phyloP scores from a whole-genome alignment of 2,797 vertebrate species.

The Lacerta bilineata region DNA sequence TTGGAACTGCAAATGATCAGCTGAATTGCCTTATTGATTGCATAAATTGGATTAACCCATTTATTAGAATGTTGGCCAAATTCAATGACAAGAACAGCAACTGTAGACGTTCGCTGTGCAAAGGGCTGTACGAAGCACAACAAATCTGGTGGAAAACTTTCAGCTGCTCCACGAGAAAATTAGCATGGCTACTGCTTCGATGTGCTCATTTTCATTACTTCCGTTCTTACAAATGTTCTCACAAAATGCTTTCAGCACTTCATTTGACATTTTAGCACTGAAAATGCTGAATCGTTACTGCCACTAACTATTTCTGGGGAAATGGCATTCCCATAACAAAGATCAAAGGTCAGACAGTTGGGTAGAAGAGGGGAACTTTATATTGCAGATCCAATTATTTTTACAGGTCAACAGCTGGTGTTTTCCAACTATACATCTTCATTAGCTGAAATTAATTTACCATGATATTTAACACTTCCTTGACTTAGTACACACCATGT shows the following conservation, averaged over 20 bases:
- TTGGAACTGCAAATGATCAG: neutral
- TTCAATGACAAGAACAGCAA: neutral
- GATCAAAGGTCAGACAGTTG: neutral
- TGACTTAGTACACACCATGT: neutral
- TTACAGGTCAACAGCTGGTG: conserved; percentile 7
- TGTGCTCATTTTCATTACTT: neutral
- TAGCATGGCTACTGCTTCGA: neutral
- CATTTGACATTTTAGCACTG: conserved; percentile 30
- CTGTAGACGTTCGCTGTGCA: neutral
- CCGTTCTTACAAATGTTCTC: conserved; percentile 1
- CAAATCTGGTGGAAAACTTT: neutral
- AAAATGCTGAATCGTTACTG: conserved; percentile 22
- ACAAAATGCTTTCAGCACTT: neutral
- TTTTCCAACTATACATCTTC: conserved; percentile 25
- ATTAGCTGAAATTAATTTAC: conserved; percentile 32
- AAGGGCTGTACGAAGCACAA: neutral
- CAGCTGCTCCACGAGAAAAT: neutral
- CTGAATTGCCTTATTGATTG: neutral
- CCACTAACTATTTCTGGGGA: conserved; percentile 35
- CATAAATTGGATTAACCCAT: neutral
- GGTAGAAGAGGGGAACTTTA: neutral
- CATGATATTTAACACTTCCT: neutral
- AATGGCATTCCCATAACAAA: neutral
- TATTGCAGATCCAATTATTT: neutral
- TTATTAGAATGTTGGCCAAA: neutral